These are phyloP conservation scores for Augochlorella aurata DNA, from an alignment of 2,888 invertebrate genomes.

Conservation along the genomic window DNA sequence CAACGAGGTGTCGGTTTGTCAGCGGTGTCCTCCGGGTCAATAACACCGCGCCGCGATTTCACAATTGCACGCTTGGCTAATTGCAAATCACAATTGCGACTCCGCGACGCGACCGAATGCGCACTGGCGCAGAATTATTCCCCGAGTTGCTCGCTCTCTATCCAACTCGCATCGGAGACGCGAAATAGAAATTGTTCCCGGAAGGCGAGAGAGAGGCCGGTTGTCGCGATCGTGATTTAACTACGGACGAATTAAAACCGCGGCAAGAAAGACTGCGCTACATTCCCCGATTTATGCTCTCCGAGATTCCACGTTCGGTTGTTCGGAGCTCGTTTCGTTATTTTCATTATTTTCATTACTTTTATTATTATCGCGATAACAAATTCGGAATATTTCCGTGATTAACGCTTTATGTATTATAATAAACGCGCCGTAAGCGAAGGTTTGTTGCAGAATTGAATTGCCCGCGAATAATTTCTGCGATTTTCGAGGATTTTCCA, in stretches of 20 bases:
- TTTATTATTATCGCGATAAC: too few relatives aligned
- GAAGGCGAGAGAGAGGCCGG: not conserved
- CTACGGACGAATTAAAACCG: not conserved
- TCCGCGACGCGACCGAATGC: constrained; percentile 34
- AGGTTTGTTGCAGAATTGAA: too few relatives aligned
- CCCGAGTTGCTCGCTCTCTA: not conserved
- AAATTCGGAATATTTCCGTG: too few relatives aligned
- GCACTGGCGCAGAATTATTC: constrained; percentile 35
- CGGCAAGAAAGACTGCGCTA: not conserved
- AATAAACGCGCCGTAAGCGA: too few relatives aligned
- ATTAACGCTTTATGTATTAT: too few relatives aligned
- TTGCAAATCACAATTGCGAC: constrained; percentile 75
- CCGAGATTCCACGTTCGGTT: not conserved
- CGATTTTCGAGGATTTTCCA: too few relatives aligned
- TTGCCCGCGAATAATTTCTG: too few relatives aligned
- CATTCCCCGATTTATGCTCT: not conserved
- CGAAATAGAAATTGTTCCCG: not conserved
- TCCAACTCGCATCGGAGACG: not conserved
- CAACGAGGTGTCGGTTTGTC: constrained; percentile 51
- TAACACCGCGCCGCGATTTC: constrained; percentile 77
- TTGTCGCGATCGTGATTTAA: not conserved
- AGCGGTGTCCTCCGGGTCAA: constrained; percentile 74
- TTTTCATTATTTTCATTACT: not conserved
- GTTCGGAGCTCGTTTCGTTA: not conserved
- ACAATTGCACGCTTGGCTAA: constrained; percentile 78